Evolutionary conservation across 2,797 vertebrate genomes (phyloP).

Genomic region (Eremophila alpestris): DNA sequence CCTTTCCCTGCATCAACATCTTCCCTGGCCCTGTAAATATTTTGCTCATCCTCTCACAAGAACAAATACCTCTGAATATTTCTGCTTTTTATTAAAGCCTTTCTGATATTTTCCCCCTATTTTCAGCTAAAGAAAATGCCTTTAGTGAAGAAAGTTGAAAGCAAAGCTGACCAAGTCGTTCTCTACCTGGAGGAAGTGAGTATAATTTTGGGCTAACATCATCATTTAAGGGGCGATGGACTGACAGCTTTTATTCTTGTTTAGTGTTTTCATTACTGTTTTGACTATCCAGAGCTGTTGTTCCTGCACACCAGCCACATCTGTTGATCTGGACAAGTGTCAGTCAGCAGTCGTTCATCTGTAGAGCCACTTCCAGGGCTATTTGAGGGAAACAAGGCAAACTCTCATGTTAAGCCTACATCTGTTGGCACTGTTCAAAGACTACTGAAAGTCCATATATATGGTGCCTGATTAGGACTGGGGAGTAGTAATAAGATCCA

Average conservation of each 20-base stretch:
- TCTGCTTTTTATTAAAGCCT: neutral
- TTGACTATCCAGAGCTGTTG: neutral
- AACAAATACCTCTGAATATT: neutral
- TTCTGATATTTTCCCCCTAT: neutral
- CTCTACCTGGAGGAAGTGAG: slow-evolving; percentile 65
- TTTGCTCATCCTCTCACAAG: neutral
- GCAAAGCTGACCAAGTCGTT: slow-evolving; percentile 25
- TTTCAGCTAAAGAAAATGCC: slow-evolving; percentile 63
- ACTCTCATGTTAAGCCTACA: neutral
- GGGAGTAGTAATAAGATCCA: neutral
- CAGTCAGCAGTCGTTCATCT: neutral
- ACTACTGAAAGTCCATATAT: neutral
- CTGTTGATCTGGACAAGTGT: neutral
- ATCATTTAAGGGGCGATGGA: neutral
- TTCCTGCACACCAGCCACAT: neutral
- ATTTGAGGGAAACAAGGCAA: neutral
- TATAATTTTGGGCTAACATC: neutral
- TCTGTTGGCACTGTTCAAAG: neutral
- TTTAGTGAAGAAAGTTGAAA: slow-evolving; percentile 67
- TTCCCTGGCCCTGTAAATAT: neutral
- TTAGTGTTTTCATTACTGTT: neutral
- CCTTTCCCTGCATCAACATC: neutral
- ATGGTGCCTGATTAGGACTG: neutral
- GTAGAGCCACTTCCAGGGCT: neutral
- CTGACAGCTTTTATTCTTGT: neutral